These are phyloP conservation scores for Pammene fasciana DNA, from an alignment of 2,888 invertebrate genomes.

Conservation along the genomic window DNA sequence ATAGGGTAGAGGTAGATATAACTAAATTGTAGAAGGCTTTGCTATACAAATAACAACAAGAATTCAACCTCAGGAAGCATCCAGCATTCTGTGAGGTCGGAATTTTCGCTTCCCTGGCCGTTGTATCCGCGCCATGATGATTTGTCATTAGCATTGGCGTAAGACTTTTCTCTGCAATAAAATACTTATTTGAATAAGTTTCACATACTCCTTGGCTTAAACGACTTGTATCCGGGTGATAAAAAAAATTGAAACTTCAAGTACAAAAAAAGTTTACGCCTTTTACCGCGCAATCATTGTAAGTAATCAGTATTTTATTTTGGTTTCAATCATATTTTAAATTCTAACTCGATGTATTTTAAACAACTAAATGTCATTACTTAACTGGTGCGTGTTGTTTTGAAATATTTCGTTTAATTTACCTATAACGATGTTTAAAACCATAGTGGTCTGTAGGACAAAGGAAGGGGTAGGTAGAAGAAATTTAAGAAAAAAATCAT, in stretches of 20 bases:
- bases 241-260: too few species aligned
- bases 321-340: too few species aligned
- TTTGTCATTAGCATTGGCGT: slow-evolving; percentile 68
- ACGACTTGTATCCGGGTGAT: too few species aligned
- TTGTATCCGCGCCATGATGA: slow-evolving; percentile 63
- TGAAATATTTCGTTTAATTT: too few species aligned
- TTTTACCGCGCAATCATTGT: too few species aligned
- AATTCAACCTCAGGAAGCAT: slow-evolving; percentile 82
- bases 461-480: neutral
- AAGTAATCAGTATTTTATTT: too few species aligned
- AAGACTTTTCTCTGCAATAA: slow-evolving; percentile 73
- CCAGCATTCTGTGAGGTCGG: slow-evolving; percentile 84
- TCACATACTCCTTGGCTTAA: neutral
- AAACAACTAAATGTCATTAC: too few species aligned
- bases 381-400: too few species aligned
- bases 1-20: too few species aligned
- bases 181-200: slow-evolving; percentile 6
- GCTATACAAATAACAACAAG: neutral
- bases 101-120: slow-evolving; percentile 71
- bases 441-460: neutral
- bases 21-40: neutral
- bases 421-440: neutral
- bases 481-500: neutral
- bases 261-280: too few species aligned
- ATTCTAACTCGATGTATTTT: too few species aligned